These are phyloP conservation scores for Drosophila siamana DNA, from an alignment of 2,888 invertebrate genomes.

Conservation along the genomic window DNA sequence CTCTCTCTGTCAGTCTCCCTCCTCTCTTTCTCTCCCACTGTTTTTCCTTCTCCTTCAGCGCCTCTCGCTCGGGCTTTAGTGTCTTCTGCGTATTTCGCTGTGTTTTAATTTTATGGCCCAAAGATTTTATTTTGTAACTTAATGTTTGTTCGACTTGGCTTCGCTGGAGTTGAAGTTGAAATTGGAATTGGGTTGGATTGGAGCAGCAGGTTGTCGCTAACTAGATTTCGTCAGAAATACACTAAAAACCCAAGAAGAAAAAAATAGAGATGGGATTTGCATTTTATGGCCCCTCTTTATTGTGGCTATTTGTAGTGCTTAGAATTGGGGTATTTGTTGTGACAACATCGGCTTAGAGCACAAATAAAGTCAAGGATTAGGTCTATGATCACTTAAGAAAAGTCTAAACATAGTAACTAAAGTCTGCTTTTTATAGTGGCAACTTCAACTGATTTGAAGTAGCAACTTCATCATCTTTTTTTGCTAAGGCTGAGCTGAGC, in stretches of 20 bases:
- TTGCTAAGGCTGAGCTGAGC: not conserved
- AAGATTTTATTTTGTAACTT: constrained; percentile 80
- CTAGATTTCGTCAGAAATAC: constrained; percentile 54
- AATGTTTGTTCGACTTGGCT: constrained; percentile 72
- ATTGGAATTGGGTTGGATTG: constrained; percentile 31
- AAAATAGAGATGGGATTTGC: constrained; percentile 47
- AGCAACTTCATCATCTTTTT: not conserved
- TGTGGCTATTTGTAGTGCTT: constrained; percentile 50
- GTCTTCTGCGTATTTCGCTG: constrained; percentile 65
- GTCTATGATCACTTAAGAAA: not conserved
- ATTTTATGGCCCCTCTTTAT: constrained; percentile 60
- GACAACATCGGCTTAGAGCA: constrained; percentile 35
- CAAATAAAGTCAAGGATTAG: constrained; percentile 10
- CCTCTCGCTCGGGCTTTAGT: constrained; percentile 5
- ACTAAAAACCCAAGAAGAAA: constrained; percentile 26
- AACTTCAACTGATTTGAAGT: not conserved
- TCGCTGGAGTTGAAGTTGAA: constrained; percentile 23
- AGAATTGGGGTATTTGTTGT: constrained; percentile 38
- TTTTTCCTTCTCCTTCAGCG: no score
- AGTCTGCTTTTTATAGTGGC: not conserved
- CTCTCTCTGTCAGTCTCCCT: not conserved
- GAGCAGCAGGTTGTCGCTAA: constrained; percentile 68
- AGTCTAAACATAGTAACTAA: not conserved
- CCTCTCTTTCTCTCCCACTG: no score
- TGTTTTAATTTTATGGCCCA: constrained; percentile 77